Base-by-base conservation (phyloP, 2,888 invertebrate genomes). In the Andrena hattorfiana region DNA sequence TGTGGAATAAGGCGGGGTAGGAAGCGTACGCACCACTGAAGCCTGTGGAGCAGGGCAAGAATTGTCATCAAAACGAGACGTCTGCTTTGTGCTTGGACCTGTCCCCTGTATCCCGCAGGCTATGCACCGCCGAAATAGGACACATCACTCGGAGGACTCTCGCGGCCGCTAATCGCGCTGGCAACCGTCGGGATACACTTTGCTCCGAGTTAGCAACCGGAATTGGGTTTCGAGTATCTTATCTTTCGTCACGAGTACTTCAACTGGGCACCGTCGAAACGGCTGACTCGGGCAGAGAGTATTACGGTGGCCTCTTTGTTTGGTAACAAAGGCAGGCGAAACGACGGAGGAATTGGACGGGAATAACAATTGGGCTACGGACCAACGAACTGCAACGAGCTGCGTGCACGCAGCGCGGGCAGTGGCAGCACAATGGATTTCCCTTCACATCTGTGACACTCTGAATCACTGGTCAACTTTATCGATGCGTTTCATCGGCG, bases 21-120 rank as follows among this genome's bases (percentile, higher is more conserved):
- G 26, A 7, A 26, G 2, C 60, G 42, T 80, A 75, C 71, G 8
- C 68, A 81, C 82, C 82, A 49, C 6, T 35, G 5, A 30, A 49
- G 10, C 42, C 23, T 49, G 23, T 8, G 23, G 32, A 63, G 51
- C 32, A 16, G 56, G 20, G 8, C 8, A 6, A 30, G 26, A 16
- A 51, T 56, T 81, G 70, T 68, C 74, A 77, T 77, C 16, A 67
- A 82, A 63, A 10, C 26, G 49, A 71, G 66, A 16, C 48, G 67
- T 70, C 70, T 49, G 54, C 48, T 20, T 67, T 63, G 20, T 26
- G 20, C 42, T 62, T 71, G 10, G 30, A 16, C 54, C 60, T 51
- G 23, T 62, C 66, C 69, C 32, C 48, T 35, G 10, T 51, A 35
- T 74, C 28, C 7, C 60, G 35, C 23, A 20, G 26, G 35, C 23